These are phyloP conservation scores for Pterocles burchelli DNA, from an alignment of 2,113 vertebrate species.

Conservation along the genomic window DNA sequence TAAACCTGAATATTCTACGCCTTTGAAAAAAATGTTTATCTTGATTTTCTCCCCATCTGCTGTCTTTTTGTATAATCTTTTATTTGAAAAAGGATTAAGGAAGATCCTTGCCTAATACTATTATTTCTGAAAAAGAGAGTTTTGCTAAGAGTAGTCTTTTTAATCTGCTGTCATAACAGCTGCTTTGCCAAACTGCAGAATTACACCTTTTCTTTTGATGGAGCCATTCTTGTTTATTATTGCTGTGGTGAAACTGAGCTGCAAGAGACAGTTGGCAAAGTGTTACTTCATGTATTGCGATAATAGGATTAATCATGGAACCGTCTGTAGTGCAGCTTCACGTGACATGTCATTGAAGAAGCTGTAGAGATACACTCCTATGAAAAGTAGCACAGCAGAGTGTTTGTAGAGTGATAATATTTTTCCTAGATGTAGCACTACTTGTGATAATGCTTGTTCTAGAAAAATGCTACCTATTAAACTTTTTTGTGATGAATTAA, in stretches of 20 bases:
- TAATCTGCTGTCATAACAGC: slow-evolving; percentile 21
- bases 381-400: not conserved
- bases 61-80: not conserved
- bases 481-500: not conserved
- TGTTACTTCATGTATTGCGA: not conserved
- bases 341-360: not conserved
- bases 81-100: slow-evolving; percentile 32
- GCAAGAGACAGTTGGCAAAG: not conserved
- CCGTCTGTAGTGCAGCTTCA: not conserved
- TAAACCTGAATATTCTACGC: not conserved
- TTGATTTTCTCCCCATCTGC: not conserved
- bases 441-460: not conserved
- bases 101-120: slow-evolving; percentile 3
- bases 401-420: not conserved
- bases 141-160: slow-evolving; percentile 41
- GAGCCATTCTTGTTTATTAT: not conserved
- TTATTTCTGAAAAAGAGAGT: slow-evolving; percentile 38
- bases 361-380: not conserved
- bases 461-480: not conserved
- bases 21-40: not conserved
- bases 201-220: not conserved
- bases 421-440: not conserved
- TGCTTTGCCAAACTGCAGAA: not conserved
- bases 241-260: slow-evolving; percentile 11
- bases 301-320: slow-evolving; percentile 7